A percentile compares a stretch with the other conserved stretches of the same genome.
Conservation (phyloP, 2,888 invertebrate genomes). For the Sarcophaga rosellei region DNA sequence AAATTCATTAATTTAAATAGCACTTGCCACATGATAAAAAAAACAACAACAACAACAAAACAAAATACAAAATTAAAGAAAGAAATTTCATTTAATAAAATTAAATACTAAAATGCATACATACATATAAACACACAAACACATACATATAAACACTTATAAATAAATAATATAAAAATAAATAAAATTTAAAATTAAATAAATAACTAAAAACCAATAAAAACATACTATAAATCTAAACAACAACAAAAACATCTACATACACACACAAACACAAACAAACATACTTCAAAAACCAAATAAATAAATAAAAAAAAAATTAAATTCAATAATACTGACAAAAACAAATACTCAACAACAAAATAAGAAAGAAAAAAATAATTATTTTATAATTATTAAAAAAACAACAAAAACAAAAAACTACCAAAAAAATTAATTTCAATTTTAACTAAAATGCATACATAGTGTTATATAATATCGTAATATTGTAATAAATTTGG, state of each 20-base stretch:
- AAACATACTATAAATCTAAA: constrained; percentile 8
- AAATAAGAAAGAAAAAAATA: neutral
- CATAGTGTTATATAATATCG: constrained; percentile 37
- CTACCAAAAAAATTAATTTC: neutral
- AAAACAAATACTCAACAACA: neutral
- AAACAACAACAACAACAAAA: constrained; percentile 2
- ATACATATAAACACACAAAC: too few species aligned
- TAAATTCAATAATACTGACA: neutral
- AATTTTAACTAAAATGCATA: neutral
- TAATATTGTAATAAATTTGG: constrained; percentile 29
- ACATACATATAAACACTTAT: too few species aligned
- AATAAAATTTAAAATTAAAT: constrained; percentile 53
- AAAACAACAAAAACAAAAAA: too few species aligned
- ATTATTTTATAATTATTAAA: too few species aligned
- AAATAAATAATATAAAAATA: neutral
- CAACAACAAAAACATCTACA: constrained; percentile 13
- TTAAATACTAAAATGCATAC: neutral
- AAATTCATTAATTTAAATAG: constrained; percentile 43
- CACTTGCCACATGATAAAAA: neutral
- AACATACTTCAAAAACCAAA: constrained; percentile 32
- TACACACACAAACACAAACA: constrained; percentile 16
- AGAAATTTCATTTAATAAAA: neutral
- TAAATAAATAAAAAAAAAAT: constrained; percentile 48
- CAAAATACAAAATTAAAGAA: neutral
- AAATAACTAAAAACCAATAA: constrained; percentile 29